These are phyloP conservation scores for Chrysina gloriosa DNA, from an alignment of 2,888 invertebrate genomes.

Conservation along the genomic window DNA sequence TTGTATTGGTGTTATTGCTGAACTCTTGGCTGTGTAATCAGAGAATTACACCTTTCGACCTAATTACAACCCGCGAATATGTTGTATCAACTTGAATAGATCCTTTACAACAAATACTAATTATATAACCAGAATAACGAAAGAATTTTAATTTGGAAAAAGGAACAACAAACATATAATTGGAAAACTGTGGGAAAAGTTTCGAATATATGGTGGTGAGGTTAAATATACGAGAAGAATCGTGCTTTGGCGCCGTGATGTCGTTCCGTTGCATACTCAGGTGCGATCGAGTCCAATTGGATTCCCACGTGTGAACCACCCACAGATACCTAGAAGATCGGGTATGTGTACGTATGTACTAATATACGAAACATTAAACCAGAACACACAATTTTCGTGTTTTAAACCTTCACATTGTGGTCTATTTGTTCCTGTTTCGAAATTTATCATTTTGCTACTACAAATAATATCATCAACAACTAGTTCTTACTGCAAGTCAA, in stretches of 20 bases:
- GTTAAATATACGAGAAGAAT: constrained; percentile 34
- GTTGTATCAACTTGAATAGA: too few relatives aligned
- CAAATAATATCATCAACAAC: too few relatives aligned
- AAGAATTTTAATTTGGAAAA: too few relatives aligned
- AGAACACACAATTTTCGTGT: background rate
- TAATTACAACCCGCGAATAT: too few relatives aligned
- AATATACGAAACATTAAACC: background rate
- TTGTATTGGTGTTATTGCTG: too few relatives aligned
- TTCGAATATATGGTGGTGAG: constrained; percentile 22
- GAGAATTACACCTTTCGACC: too few relatives aligned
- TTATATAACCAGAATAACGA: too few relatives aligned
- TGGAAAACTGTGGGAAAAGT: background rate
- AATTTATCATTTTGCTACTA: too few relatives aligned
- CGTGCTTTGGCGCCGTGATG: constrained; percentile 70
- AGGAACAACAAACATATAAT: too few relatives aligned
- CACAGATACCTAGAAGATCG: constrained; percentile 52
- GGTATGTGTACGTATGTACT: constrained; percentile 18
- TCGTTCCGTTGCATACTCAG: constrained; percentile 76
- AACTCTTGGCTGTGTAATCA: too few relatives aligned
- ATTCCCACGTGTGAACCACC: constrained; percentile 62
- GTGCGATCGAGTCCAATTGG: constrained; percentile 71
- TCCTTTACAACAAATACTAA: too few relatives aligned
- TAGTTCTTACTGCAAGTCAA: too few relatives aligned
- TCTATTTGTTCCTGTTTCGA: background rate
- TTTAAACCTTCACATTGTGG: constrained; percentile 28